Percentiles rank a stretch among this genome's conserved stretches.
phyloP scores from a whole-genome alignment of 2,888 invertebrate species.

The Nemotelus pantherinus region DNA sequence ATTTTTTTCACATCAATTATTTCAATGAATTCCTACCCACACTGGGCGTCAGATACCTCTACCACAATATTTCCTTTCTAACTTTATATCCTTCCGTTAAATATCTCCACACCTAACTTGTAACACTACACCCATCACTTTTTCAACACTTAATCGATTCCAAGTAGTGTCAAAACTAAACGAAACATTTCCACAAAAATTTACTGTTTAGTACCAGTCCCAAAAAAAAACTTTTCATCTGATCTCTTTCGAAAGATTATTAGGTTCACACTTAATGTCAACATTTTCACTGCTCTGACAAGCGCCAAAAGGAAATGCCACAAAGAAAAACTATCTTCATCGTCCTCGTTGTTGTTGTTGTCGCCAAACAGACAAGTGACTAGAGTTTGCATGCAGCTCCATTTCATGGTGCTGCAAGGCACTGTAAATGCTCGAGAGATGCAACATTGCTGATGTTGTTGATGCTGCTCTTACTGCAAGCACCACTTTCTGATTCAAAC shows the following conservation, averaged over 20 bases:
- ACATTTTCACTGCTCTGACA: neutral
- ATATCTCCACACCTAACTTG: too few relatives aligned
- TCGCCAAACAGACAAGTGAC: too few relatives aligned
- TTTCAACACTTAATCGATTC: neutral
- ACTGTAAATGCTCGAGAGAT: neutral
- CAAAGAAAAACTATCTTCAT: neutral
- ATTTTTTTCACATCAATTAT: too few relatives aligned
- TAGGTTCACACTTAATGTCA: conserved; percentile 20
- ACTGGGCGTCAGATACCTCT: too few relatives aligned
- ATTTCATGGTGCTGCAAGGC: conserved; percentile 11
- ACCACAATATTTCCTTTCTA: too few relatives aligned
- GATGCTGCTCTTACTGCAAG: too few relatives aligned
- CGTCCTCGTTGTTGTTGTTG: too few relatives aligned
- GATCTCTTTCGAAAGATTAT: neutral
- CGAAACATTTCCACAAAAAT: neutral
- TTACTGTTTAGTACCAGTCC: neutral
- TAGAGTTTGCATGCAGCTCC: neutral
- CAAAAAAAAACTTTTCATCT: neutral
- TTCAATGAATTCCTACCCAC: too few relatives aligned
- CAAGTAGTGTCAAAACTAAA: conserved; percentile 10
- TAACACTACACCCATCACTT: neutral
- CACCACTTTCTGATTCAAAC: too few relatives aligned
- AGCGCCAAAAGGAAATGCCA: conserved; percentile 26
- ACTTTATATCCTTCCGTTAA: too few relatives aligned
- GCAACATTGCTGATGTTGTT: too few relatives aligned